These are phyloP conservation scores for Sycophaga agraensis DNA, from an alignment of 1,140 invertebrate genomes.

Conservation along the genomic window DNA sequence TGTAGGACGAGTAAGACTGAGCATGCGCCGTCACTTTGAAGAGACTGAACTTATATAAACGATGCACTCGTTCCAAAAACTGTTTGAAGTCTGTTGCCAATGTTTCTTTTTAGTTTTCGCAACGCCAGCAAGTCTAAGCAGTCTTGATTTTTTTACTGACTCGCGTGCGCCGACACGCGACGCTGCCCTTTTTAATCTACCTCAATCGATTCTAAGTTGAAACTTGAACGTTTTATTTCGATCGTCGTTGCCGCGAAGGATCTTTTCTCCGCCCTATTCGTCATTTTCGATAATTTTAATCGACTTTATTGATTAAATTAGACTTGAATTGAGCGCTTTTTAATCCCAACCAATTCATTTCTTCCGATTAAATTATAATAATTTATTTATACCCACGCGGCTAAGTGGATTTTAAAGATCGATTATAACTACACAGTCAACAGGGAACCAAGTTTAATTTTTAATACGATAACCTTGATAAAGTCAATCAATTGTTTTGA, in stretches of 20 bases:
- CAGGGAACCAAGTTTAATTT: not conserved
- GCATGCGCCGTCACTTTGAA: constrained; percentile 30
- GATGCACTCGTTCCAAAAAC: constrained; percentile 31
- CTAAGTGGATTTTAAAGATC: too few species aligned
- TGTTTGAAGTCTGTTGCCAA: constrained; percentile 27
- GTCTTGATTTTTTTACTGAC: too few species aligned
- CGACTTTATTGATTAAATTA: not conserved
- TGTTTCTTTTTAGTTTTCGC: too few species aligned
- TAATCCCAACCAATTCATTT: not conserved
- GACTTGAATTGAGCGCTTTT: constrained; percentile 13
- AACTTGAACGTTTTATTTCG: not conserved
- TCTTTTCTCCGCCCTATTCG: too few species aligned
- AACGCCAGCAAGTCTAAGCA: too few species aligned
- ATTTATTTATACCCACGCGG: too few species aligned
- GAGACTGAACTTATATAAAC: constrained; percentile 37
- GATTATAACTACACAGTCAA: too few species aligned
- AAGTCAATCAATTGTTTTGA: too few species aligned
- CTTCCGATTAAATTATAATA: not conserved
- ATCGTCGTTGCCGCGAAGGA: too few species aligned
- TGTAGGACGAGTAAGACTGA: constrained; percentile 35
- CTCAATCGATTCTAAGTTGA: too few species aligned
- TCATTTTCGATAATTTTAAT: not conserved
- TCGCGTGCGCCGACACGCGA: too few species aligned
- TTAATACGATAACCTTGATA: not conserved
- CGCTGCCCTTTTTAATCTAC: too few species aligned